Conservation (phyloP, 2,888 invertebrate genomes). For the Amphipyra berbera region DNA sequence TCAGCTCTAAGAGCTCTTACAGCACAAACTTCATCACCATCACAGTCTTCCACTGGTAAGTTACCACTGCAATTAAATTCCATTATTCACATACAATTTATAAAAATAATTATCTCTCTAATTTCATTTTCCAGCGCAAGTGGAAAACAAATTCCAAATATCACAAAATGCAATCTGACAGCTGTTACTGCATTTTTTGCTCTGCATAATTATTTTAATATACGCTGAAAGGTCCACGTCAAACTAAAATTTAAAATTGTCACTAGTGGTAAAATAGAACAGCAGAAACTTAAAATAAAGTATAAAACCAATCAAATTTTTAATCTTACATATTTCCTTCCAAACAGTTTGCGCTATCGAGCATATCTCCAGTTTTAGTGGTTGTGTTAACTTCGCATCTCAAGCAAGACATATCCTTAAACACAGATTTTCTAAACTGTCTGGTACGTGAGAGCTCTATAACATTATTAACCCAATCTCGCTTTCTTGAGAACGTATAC, state of each 20-base stretch:
- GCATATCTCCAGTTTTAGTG: conserved; percentile 59
- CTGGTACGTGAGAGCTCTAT: conserved; percentile 75
- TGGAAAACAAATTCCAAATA: background rate
- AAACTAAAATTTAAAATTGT: background rate
- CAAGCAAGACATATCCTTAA: conserved; percentile 79
- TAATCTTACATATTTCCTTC: conserved; percentile 79
- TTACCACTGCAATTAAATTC: conserved; percentile 65
- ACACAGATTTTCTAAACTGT: conserved; percentile 74
- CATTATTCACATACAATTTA: background rate
- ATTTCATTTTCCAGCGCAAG: background rate
- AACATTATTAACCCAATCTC: conserved; percentile 78
- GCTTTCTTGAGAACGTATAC: conserved; percentile 71
- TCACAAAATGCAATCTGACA: conserved; percentile 1
- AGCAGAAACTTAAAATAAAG: background rate
- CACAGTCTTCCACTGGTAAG: conserved; percentile 70
- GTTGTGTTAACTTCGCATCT: conserved; percentile 77
- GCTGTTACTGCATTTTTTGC: background rate
- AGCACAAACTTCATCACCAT: conserved; percentile 77
- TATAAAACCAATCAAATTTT: background rate
- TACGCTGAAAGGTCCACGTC: background rate
- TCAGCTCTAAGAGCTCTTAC: conserved; percentile 71
- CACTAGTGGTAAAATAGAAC: background rate
- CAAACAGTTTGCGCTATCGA: conserved; percentile 72
- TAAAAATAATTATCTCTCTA: background rate
- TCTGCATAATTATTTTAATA: conserved; percentile 3